Conservation (phyloP, 2,113 vertebrate species). For the Nannospalax galili region DNA sequence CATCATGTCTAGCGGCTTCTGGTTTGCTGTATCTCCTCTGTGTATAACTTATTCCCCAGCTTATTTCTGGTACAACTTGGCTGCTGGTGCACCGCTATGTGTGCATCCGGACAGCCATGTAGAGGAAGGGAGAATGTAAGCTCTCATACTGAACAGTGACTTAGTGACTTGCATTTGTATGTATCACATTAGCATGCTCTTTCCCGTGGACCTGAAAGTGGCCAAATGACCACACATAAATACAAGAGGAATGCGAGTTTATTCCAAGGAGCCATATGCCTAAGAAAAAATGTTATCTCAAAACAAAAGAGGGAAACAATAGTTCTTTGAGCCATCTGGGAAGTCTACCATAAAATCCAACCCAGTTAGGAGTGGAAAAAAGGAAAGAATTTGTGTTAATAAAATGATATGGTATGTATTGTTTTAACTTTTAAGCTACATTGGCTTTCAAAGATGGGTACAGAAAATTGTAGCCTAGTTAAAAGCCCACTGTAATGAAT, state of each 20-base stretch:
- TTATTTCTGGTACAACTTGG: neutral
- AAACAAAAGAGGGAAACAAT: neutral
- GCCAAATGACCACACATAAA: neutral
- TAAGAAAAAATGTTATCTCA: neutral
- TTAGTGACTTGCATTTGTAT: neutral
- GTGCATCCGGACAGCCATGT: neutral
- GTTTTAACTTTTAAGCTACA: conserved; percentile 15
- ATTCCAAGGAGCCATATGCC: neutral
- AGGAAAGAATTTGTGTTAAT: neutral
- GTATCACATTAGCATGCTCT: neutral
- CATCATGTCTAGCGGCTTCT: neutral
- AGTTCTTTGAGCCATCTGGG: neutral
- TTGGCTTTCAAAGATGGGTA: conserved; percentile 8
- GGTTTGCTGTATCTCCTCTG: neutral
- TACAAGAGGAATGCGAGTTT: neutral
- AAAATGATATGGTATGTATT: neutral
- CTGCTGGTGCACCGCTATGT: neutral
- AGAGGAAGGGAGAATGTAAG: neutral
- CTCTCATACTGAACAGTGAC: neutral
- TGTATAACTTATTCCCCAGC: neutral
- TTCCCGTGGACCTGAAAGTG: neutral
- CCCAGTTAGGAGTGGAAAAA: neutral
- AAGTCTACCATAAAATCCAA: neutral
- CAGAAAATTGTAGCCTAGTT: neutral
- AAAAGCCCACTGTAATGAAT: neutral